Base-by-base conservation (phyloP, 2,888 invertebrate genomes). In the Heteropelma amictum region DNA sequence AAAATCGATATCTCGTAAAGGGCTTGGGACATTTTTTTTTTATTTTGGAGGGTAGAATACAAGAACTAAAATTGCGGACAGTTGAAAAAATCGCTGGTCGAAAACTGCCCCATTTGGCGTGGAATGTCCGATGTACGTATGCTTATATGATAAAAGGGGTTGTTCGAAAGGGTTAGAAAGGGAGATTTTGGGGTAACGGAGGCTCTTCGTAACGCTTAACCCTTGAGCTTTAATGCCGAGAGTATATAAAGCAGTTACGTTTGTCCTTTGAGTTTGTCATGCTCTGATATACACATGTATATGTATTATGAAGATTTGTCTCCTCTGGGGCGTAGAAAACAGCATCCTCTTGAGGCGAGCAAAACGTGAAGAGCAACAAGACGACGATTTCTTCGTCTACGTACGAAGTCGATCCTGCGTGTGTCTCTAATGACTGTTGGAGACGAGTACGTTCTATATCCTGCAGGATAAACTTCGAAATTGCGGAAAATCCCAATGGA, bases 221-320 rank as follows among this genome's bases (percentile, higher is more conserved):
- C 89, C 89, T 89, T 87, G 87, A 88, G 89, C 85, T 88, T 86
- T 86, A 82, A 87, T 88, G 81, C 81, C 83, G 14, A 80, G 84
- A 49, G 38, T 47, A 28, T 79, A 85, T 89, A 88, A 88, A 88
- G 88, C 87, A 85, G 88, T 88, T 89, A 89, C 88, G 86, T 87
- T 89, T 88, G 89, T 88, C 89, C 89, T 89, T 89, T 89, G 88
- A 89, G 87, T 82, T 58, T 83, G 85, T 82, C 83, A 51, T 35
- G 23, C 12, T 28, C 38, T 19, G 45, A n/a, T 26, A 42, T 21
- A 19, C 51, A 23, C 47, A 6, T 54, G 28, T 42, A 28, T 58
- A 42, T 12, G 17, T 8, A 47, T 17, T 35, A 42, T 17, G 28
- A 58, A 58, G 58, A 30, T 68, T 38, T 33, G 47, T 33, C 53